Base-by-base conservation (phyloP, 2,888 invertebrate genomes). In the Maniola hyperantus region DNA sequence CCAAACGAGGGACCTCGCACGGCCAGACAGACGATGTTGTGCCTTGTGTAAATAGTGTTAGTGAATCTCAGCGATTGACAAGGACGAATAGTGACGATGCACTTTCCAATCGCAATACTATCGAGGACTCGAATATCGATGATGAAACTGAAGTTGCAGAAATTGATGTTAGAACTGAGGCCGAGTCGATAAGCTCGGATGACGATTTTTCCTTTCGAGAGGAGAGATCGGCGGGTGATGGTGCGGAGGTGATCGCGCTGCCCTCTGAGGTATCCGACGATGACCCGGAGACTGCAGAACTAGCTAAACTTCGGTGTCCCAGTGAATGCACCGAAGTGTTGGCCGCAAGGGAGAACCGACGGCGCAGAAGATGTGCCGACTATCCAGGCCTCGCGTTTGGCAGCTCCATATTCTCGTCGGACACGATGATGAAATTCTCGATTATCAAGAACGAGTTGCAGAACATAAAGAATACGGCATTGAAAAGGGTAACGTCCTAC, bases 371-470 rank as follows among this genome's bases (percentile, higher is more conserved):
- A 87, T 97, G 97, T 88, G 96, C 97, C 50, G 98, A 98, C 84
- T 98, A 98, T 91, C 98, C 98, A 0, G 98, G 98, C 36, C 90
- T 98, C 68, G 97, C 97, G 1, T 97, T 98, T 83, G 97, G 97
- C 62, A 96, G 96, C 76, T 97, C 97, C 72, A 96, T 98, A 83
- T 98, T 98, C 92, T 98, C 97, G 83, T 98, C 98, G 66, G 98
- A 98, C 85, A 98, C 99, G 10, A 96, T 99, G 95, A 98, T 99
- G 97, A 99, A 98, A 93, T 98, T 99, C 91, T 97, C 97, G 87
- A 96, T 99, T 76, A 99, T 99, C 85, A 96, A 96, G 87, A 99
- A 99, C 89, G 99, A 99, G 93, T 94, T 99, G 85, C 98, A 98
- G 93, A 99, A 99, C 93, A 98, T 99, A 87, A 97, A 97, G 95